Conservation (phyloP, 2,888 invertebrate species). For the Darwinula stevensoni region DNA sequence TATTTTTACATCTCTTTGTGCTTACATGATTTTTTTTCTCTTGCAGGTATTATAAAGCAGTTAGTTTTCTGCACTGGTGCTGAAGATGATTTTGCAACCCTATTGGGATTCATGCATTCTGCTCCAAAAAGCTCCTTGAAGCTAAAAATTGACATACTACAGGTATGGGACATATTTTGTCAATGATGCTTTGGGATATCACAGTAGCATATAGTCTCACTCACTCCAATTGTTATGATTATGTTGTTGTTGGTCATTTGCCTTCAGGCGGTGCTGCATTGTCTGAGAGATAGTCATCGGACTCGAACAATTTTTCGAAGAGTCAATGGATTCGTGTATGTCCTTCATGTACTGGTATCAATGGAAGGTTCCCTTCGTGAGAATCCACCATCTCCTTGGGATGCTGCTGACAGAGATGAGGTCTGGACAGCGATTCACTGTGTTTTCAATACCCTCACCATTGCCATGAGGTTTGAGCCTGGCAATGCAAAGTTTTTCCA, state of each 20-base stretch:
- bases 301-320: constrained; percentile 88
- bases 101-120: constrained; percentile 71
- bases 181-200: too few species aligned
- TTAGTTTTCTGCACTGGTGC: constrained; percentile 66
- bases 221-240: too few species aligned
- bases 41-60: constrained; percentile 49
- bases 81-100: constrained; percentile 81
- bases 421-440: constrained; percentile 47
- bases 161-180: too few species aligned
- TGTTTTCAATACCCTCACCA: constrained; percentile 76
- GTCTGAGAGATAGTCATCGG: constrained; percentile 79
- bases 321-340: constrained; percentile 90
- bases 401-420: constrained; percentile 22
- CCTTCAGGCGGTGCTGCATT: too few species aligned
- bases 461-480: constrained; percentile 96
- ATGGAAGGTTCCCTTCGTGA: constrained; percentile 49
- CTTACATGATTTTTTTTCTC: too few species aligned
- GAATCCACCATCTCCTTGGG: constrained; percentile 21
- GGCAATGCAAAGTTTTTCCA: constrained; percentile 96
- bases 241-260: too few species aligned
- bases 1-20: too few species aligned
- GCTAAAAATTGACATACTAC: constrained; percentile 66
- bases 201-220: too few species aligned
- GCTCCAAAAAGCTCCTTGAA: constrained; percentile 46
- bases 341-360: constrained; percentile 76